These are phyloP conservation scores for Corapipo altera DNA, from an alignment of 2,113 vertebrate genomes.

Conservation along the genomic window DNA sequence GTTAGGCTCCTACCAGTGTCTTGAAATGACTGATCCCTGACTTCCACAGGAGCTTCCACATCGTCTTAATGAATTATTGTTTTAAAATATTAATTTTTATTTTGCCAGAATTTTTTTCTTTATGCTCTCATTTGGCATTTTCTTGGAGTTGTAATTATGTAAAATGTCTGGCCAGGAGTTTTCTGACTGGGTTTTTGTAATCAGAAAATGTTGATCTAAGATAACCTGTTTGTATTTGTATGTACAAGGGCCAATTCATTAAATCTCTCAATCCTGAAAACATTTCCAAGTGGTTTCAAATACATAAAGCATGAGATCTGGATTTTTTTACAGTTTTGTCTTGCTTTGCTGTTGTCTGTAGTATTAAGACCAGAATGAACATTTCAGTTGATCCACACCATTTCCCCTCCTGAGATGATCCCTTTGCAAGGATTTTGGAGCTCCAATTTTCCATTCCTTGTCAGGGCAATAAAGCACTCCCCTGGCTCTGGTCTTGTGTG, in stretches of 20 bases:
- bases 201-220: neutral
- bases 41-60: neutral
- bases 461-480: neutral
- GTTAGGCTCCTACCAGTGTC: neutral
- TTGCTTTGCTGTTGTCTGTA: neutral
- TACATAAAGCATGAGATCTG: neutral
- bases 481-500: neutral
- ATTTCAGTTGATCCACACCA: neutral
- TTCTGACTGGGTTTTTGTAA: neutral
- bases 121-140: neutral
- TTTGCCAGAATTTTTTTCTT: neutral
- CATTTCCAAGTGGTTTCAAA: neutral
- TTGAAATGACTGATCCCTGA: neutral
- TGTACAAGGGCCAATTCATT: neutral
- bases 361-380: neutral
- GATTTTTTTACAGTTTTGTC: neutral
- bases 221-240: neutral
- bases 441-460: constrained; percentile 31
- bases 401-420: neutral
- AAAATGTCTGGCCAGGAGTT: neutral
- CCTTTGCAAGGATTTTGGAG: neutral
- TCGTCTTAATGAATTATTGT: neutral
- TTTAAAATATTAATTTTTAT: neutral
- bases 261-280: neutral
- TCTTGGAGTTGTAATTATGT: neutral